These are phyloP conservation scores for Bubalus kerabau DNA, from an alignment of 2,113 vertebrate genomes.

Conservation along the genomic window DNA sequence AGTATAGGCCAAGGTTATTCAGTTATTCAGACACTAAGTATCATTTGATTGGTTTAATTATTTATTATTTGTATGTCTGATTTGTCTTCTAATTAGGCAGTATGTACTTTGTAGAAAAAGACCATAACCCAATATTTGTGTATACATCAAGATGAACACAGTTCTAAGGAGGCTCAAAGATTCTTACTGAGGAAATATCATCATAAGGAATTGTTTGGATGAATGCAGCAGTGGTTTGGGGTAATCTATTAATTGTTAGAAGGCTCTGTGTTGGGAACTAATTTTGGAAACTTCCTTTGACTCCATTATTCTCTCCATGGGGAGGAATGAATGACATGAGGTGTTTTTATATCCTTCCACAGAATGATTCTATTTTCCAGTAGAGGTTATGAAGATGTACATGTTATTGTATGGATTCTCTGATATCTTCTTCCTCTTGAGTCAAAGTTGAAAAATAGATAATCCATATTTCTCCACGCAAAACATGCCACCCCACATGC, in stretches of 20 bases:
- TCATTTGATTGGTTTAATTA: neutral
- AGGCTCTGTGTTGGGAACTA: neutral
- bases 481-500: neutral
- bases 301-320: neutral
- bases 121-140: neutral
- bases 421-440: neutral
- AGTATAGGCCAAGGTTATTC: neutral
- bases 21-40: neutral
- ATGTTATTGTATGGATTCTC: neutral
- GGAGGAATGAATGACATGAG: neutral
- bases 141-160: neutral
- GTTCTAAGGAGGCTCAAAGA: neutral
- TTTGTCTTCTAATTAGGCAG: conserved; percentile 4
- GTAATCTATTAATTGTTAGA: neutral
- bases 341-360: neutral
- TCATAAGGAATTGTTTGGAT: neutral
- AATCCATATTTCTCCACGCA: neutral
- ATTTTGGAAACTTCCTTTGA: neutral
- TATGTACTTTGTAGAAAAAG: neutral
- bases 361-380: neutral
- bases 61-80: neutral
- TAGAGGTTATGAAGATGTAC: neutral
- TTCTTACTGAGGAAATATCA: neutral
- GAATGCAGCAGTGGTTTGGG: neutral
- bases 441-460: neutral